These are phyloP conservation scores for Lasioglossum albipes DNA, from an alignment of 1,140 invertebrate species.

Conservation along the genomic window DNA sequence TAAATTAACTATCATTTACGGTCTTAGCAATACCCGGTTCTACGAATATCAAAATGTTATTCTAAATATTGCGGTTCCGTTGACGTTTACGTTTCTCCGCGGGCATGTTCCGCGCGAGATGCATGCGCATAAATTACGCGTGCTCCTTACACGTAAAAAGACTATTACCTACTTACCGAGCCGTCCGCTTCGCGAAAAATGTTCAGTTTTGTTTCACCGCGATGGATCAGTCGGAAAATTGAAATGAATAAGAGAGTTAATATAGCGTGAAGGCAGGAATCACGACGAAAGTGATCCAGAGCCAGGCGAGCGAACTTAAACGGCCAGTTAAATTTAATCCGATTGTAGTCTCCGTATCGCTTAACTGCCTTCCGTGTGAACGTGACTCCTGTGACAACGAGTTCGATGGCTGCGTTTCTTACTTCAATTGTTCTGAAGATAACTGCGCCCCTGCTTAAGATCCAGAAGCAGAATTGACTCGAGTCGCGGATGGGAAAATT, in stretches of 20 bases:
- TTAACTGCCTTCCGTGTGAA: constrained; percentile 1
- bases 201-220: too few relatives aligned
- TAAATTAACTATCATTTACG: not conserved
- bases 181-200: too few relatives aligned
- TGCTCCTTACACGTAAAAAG: not conserved
- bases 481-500: too few relatives aligned
- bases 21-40: too few relatives aligned
- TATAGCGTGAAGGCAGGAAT: not conserved
- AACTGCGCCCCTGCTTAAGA: not conserved
- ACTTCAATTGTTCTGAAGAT: not conserved
- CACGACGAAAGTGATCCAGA: not conserved
- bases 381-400: constrained; percentile 5
- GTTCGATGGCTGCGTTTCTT: not conserved
- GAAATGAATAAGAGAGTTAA: too few relatives aligned
- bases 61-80: too few relatives aligned
- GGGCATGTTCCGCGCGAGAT: too few relatives aligned
- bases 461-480: not conserved
- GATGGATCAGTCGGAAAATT: not conserved
- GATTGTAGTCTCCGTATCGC: constrained; percentile 5
- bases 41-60: too few relatives aligned
- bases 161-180: not conserved
- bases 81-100: too few relatives aligned
- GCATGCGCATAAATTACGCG: not conserved
- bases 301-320: not conserved
- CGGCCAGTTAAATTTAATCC: constrained; percentile 6